A percentile compares a stretch with the other conserved stretches of the same genome.
These are phyloP conservation scores for Rhinichthys osculus DNA, from an alignment of 2,797 vertebrate genomes.

Conservation along the genomic window DNA sequence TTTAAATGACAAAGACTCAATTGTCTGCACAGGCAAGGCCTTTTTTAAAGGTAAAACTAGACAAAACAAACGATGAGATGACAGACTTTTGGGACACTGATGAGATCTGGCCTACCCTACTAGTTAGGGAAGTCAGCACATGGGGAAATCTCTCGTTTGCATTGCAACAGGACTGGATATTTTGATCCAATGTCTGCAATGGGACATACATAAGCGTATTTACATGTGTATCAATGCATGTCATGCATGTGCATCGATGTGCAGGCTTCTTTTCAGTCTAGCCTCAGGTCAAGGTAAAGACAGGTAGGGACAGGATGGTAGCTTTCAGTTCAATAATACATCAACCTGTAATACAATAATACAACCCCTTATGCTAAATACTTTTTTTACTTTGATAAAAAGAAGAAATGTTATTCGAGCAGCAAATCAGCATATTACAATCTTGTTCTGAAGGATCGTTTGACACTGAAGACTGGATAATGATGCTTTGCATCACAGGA, in stretches of 20 bases:
- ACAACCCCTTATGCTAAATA: no score
- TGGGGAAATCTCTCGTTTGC: background rate
- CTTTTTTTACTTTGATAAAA: background rate
- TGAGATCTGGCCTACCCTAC: background rate
- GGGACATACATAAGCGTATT: background rate
- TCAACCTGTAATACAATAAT: no score
- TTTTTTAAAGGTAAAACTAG: background rate
- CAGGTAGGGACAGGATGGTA: no score
- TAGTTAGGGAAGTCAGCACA: background rate
- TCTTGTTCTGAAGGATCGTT: background rate
- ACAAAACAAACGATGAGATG: background rate
- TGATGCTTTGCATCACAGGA: no score
- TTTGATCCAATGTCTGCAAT: background rate
- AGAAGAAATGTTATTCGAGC: background rate
- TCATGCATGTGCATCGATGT: background rate
- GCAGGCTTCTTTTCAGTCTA: background rate
- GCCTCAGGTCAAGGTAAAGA: conserved; percentile 7
- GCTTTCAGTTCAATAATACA: no score
- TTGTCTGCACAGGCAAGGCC: background rate
- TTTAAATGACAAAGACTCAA: background rate
- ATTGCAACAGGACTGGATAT: background rate
- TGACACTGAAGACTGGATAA: no score
- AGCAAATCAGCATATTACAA: background rate
- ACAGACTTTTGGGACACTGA: background rate
- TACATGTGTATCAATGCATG: background rate